phyloP scores from a whole-genome alignment of 1,140 invertebrate species.

The Copidosoma floridanum region DNA sequence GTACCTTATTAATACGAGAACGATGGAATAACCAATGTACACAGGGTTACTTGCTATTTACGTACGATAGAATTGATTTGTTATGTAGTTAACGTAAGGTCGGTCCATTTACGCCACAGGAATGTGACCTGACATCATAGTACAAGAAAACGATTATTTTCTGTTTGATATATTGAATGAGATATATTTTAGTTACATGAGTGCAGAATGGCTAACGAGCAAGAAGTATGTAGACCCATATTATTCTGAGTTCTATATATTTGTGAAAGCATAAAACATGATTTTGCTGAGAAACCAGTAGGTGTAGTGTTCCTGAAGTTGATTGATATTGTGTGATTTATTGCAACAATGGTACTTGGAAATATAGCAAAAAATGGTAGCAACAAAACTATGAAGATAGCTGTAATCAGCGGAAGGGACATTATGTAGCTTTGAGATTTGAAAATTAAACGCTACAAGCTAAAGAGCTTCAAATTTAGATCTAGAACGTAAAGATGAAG shows the following conservation, averaged over 20 bases:
- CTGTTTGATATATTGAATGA: constrained; percentile 27
- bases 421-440: background rate
- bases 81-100: constrained; percentile 11
- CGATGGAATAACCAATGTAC: background rate
- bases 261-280: no score
- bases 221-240: no score
- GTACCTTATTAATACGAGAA: constrained; percentile 1
- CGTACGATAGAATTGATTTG: constrained; percentile 11
- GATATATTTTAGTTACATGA: constrained; percentile 34
- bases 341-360: no score
- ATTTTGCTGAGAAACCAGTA: no score
- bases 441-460: no score
- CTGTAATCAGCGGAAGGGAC: no score
- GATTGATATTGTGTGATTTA: no score
- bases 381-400: no score
- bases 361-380: no score
- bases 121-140: constrained; percentile 22
- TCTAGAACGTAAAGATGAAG: background rate
- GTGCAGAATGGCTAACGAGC: constrained; percentile 17
- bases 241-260: no score
- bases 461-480: no score
- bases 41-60: constrained; percentile 18
- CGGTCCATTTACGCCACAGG: constrained; percentile 2
- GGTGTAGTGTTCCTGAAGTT: no score
- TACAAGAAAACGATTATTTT: constrained; percentile 34